These are phyloP conservation scores for Grallaria varia DNA, from an alignment of 2,113 vertebrate genomes.

Conservation along the genomic window DNA sequence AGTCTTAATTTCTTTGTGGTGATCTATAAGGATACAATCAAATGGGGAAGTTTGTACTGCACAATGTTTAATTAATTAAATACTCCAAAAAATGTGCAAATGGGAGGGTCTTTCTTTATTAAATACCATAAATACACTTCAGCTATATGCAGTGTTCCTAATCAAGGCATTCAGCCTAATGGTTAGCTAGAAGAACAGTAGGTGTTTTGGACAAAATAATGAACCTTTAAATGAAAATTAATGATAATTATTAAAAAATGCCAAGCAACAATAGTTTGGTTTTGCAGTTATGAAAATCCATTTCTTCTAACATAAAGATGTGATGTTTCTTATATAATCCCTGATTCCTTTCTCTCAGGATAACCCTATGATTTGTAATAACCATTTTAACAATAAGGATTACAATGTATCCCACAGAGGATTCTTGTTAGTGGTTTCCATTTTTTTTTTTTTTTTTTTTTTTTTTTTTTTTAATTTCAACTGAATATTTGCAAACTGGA, in stretches of 20 bases:
- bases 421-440: neutral
- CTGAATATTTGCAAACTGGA: neutral
- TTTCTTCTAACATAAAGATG: neutral
- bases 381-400: neutral
- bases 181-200: neutral
- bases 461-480: neutral
- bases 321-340: neutral
- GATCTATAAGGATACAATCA: neutral
- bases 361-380: neutral
- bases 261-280: neutral
- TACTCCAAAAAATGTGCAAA: neutral
- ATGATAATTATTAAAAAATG: neutral
- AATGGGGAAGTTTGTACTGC: neutral
- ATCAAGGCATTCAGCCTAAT: neutral
- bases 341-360: neutral
- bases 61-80: slow-evolving; percentile 9
- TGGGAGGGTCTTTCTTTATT: neutral
- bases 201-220: neutral
- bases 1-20: neutral
- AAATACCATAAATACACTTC: neutral
- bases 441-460: neutral
- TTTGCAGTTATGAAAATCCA: neutral
- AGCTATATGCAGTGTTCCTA: neutral
- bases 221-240: neutral
- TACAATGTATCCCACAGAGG: neutral